Conservation (phyloP, 2,113 vertebrate genomes). For the Glareola pratincola region DNA sequence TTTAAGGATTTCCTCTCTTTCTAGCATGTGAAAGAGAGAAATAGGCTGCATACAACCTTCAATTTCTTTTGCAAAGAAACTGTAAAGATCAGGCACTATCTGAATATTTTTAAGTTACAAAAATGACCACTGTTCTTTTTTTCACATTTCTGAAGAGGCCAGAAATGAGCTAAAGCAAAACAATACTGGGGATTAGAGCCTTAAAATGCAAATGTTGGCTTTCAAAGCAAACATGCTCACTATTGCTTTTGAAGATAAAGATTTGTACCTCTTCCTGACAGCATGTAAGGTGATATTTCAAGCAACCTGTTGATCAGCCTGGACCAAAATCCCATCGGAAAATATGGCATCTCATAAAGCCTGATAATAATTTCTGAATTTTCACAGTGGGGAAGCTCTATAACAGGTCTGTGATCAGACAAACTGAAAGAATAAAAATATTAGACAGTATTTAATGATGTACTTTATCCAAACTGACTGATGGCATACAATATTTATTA, state of each 20-base stretch:
- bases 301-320: constrained; percentile 91
- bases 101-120: background rate
- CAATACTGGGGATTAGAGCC: background rate
- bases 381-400: constrained; percentile 94
- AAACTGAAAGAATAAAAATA: constrained; percentile 75
- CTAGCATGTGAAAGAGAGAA: background rate
- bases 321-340: constrained; percentile 97
- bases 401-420: constrained; percentile 86
- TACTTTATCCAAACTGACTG: background rate
- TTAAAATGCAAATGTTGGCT: background rate
- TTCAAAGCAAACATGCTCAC: background rate
- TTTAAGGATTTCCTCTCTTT: background rate
- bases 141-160: background rate
- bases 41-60: background rate
- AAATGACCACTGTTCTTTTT: background rate
- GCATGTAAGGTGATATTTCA: constrained; percentile 88
- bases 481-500: background rate
- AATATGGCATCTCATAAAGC: constrained; percentile 95
- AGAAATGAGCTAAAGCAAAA: background rate
- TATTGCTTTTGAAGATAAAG: background rate
- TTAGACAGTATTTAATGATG: background rate
- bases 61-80: background rate
- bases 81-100: background rate
- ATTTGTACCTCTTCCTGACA: constrained; percentile 84
- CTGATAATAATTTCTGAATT: constrained; percentile 92